Evolutionary conservation across 2,888 invertebrate species (phyloP), one percentile per base, ranked within the genome.

Genomic region (Eugnorisma glareosa): DNA sequence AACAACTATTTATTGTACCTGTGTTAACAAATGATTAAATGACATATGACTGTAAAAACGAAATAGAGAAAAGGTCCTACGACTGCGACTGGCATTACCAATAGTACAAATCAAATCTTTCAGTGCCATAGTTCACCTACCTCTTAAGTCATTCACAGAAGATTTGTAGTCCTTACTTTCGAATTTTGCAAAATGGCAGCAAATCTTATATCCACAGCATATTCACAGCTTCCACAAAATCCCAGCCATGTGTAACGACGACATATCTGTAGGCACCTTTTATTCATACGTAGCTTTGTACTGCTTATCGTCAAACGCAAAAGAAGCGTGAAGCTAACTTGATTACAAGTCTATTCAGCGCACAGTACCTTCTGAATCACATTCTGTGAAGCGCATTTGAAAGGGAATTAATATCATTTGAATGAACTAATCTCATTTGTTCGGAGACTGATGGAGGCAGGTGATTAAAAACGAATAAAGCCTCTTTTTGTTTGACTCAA

Each of bases 351-450:
- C 73, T 80, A 81, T 84, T 84, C 81, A 84, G 28, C 18, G n/a
- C 37, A 28, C 51, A 59, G 45, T 75, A 67, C 70, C 51, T 61
- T 31, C 45, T 51, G 73, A 64, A 68, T 75, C 73, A 81, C 57
- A 71, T 66, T 75, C 70, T 73, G 61, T 61, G 76, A 77, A 69
- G 57, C 64, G 64, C 70, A 74, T 82, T 84, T 77, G 71, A 83
- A 79, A 81, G 70, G 77, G 88, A 86, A 82, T 86, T 79, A 79
- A 82, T 76, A 63, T 72, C 76, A 57, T 79, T 87, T 82, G 76
- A 87, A 87, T 81, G 80, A 82, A 75, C 73, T 88, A 78, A 87
- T 86, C 82, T 76, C 73, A 61, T 82, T 87, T 81, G 75, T 75
- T 75, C 63, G 8, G 31, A 31, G 77, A 63, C 73, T 79, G 86